A percentile compares a stretch with the other conserved stretches of the same genome.
phyloP scores from a whole-genome alignment of 2,888 invertebrate genomes.

The Polia nebulosa region DNA sequence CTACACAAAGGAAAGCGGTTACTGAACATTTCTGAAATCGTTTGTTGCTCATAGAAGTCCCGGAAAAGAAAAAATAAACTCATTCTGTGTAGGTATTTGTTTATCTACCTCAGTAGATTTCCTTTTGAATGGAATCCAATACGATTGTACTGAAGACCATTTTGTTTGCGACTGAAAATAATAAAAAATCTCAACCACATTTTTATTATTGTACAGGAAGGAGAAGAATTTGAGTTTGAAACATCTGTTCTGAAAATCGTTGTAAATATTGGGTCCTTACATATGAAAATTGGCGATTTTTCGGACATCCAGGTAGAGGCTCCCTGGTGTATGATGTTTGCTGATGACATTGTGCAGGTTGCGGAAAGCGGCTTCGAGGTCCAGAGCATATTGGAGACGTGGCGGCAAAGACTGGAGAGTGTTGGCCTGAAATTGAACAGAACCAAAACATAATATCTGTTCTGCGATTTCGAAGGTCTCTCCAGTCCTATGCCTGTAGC shows the following conservation, averaged over 20 bases:
- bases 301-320: no score
- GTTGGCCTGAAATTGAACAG: no score
- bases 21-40: constrained; percentile 25
- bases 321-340: no score
- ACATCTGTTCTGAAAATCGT: not conserved
- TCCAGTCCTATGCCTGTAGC: no score
- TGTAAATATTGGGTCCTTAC: no score
- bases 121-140: constrained; percentile 53
- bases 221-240: constrained; percentile 2
- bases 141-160: constrained; percentile 24
- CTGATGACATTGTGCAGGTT: no score
- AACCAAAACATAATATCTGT: no score
- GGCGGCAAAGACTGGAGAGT: no score
- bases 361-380: no score
- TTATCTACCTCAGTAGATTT: constrained; percentile 53
- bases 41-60: constrained; percentile 39
- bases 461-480: no score
- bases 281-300: no score
- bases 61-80: constrained; percentile 41
- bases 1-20: constrained; percentile 9
- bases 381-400: no score
- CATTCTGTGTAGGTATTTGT: constrained; percentile 42
- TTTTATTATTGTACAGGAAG: not conserved
- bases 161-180: constrained; percentile 38
- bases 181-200: constrained; percentile 2